Base-by-base conservation (phyloP, 2,888 invertebrate genomes). In the Sphaerolaimus hirsutus region DNA sequence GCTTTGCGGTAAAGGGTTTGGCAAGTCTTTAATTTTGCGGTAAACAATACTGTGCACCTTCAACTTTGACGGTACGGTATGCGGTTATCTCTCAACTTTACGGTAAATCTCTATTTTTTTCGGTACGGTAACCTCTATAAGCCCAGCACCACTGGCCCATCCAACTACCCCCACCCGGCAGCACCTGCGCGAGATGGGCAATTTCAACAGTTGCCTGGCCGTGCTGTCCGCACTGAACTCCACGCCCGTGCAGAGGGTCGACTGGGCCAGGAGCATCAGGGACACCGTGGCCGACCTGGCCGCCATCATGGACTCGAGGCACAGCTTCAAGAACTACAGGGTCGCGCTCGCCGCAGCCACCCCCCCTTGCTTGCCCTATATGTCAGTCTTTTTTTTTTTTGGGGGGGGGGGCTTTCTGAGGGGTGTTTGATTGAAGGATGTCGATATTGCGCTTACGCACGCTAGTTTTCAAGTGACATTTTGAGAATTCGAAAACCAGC, bases 331-430 rank as follows among this genome's bases (percentile, higher is more conserved):
- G 56, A 81, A 84, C n/a, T 97, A 97, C 66, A 72, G 97, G 46
- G 81, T 79, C 65, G 86, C 89, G 42, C 69, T 97, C 54, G 79
- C 82, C 4, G 86, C 87, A 63, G 86, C 91, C 4, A 79, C 81
- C 62, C 89, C 93, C 29, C 97, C 97, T 29, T 93, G 93, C 66
- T 89, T 97, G 69, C 97, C 97, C 2, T 97, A 97, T 67, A 87
- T 97, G 91, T 91, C 69, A 75, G 79, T 74, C 44, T 27, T n/a
- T 42, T 7, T 27, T 42, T 7, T 26, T 4, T 21, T 12, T n/a
- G n/a, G n/a, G n/a, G n/a, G n/a, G n/a, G n/a, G n/a, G n/a, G n/a
- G n/a, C n/a, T n/a, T n/a, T n/a, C n/a, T n/a, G n/a, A n/a, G n/a
- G n/a, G n/a, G n/a, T n/a, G n/a, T n/a, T n/a, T n/a, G n/a, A n/a